A percentile compares a stretch with the other conserved stretches of the same genome.
These are phyloP conservation scores for Dreissena polymorpha DNA, from an alignment of 1,140 invertebrate species.

Conservation along the genomic window DNA sequence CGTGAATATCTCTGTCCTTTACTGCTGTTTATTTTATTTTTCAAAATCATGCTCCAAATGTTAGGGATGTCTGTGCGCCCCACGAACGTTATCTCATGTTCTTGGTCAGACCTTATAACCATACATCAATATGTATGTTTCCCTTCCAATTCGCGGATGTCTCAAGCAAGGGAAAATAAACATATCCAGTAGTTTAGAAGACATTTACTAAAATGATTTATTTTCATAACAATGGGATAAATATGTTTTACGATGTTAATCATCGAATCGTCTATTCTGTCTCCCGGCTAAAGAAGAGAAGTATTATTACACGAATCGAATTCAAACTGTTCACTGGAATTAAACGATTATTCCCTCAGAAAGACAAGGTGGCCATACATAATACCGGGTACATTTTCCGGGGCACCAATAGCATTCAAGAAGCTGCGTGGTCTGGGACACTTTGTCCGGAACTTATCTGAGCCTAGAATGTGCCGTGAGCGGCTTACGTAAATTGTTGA, in stretches of 20 bases:
- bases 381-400: neutral
- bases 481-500: too few relatives aligned
- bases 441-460: too few relatives aligned
- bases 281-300: constrained; percentile 9
- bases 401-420: too few relatives aligned
- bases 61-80: neutral
- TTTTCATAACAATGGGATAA: constrained; percentile 52
- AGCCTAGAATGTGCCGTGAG: too few relatives aligned
- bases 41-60: constrained; percentile 28
- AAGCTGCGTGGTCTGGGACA: too few relatives aligned
- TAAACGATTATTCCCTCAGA: constrained; percentile 1
- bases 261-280: constrained; percentile 42
- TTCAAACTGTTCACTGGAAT: constrained; percentile 25
- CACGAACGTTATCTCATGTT: constrained; percentile 33
- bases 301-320: constrained; percentile 35
- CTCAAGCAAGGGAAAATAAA: constrained; percentile 32
- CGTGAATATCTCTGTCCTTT: constrained; percentile 22
- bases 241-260: constrained; percentile 53
- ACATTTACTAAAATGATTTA: constrained; percentile 54
- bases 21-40: constrained; percentile 30
- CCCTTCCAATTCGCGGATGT: constrained; percentile 36
- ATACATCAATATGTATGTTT: constrained; percentile 55
- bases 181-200: constrained; percentile 36
- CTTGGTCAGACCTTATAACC: constrained; percentile 30
- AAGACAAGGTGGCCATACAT: neutral